Percentiles rank a stretch among this genome's conserved stretches.
These are phyloP conservation scores for Caenorhabditis brenneri DNA, from an alignment of 1,140 invertebrate genomes.

Conservation along the genomic window DNA sequence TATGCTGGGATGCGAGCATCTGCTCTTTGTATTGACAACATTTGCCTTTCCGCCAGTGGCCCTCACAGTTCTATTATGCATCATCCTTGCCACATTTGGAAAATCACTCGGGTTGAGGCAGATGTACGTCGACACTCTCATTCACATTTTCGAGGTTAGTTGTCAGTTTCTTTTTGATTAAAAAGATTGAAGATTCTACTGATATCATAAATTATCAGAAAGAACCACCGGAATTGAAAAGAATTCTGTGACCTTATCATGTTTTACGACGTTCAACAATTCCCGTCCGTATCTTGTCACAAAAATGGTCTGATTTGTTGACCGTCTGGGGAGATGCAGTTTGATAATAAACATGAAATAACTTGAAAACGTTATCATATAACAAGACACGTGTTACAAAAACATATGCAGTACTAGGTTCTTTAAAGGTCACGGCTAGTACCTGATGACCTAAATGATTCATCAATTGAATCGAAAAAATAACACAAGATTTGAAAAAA, in stretches of 20 bases:
- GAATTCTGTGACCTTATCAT: background rate
- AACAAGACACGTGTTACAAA: no score
- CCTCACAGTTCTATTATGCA: constrained; percentile 43
- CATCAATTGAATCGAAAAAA: no score
- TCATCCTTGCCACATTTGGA: constrained; percentile 57
- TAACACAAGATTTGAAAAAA: background rate
- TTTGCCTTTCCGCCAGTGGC: constrained; percentile 57
- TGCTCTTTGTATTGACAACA: constrained; percentile 50
- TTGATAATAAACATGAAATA: background rate
- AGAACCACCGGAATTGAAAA: background rate
- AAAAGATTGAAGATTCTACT: background rate
- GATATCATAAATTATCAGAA: background rate
- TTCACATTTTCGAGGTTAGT: constrained; percentile 57
- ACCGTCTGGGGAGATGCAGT: background rate
- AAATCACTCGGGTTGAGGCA: constrained; percentile 56
- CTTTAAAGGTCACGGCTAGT: no score
- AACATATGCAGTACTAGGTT: no score
- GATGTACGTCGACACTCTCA: constrained; percentile 54
- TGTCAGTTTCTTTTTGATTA: background rate
- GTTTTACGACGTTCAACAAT: background rate
- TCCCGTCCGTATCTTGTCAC: background rate
- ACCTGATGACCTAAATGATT: no score
- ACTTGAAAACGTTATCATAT: background rate
- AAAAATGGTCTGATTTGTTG: background rate
- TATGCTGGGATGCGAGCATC: constrained; percentile 46